Conservation (phyloP, 92 coral and sea anemone species). For the Anthopleura xanthogrammica region DNA sequence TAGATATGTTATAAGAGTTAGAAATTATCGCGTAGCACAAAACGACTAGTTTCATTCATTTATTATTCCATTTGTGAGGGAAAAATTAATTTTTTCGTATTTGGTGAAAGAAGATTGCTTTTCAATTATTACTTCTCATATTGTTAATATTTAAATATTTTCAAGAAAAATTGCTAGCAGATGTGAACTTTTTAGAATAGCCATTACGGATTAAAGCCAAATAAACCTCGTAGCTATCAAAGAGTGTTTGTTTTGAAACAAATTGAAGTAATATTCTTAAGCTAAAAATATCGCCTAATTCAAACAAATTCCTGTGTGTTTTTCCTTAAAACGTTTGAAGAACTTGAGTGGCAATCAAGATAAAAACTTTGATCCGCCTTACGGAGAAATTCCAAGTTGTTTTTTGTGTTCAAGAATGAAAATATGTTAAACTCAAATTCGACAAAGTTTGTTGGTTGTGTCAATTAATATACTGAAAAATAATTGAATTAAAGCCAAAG, state of each 20-base stretch:
- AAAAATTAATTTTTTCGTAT: neutral
- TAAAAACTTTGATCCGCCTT: neutral
- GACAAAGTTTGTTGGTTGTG: neutral
- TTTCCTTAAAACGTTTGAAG: neutral
- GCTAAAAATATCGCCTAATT: neutral
- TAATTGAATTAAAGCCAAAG: conserved; percentile 7
- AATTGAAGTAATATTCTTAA: neutral
- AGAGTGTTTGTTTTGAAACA: neutral
- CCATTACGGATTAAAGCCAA: neutral
- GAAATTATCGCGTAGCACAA: neutral
- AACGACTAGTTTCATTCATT: neutral
- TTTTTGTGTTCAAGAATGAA: neutral
- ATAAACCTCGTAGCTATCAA: neutral
- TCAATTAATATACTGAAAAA: neutral
- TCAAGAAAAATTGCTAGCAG: neutral
- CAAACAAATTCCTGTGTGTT: neutral
- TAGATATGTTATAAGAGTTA: neutral
- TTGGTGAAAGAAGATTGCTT: neutral
- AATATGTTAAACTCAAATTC: neutral
- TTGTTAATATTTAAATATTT: neutral
- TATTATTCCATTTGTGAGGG: neutral
- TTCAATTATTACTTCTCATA: neutral
- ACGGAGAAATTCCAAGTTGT: no score
- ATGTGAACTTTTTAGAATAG: neutral
- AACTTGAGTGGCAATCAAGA: neutral